Base-by-base conservation (phyloP, 2,888 invertebrate species). In the Poecilobothrus nobilitatus region DNA sequence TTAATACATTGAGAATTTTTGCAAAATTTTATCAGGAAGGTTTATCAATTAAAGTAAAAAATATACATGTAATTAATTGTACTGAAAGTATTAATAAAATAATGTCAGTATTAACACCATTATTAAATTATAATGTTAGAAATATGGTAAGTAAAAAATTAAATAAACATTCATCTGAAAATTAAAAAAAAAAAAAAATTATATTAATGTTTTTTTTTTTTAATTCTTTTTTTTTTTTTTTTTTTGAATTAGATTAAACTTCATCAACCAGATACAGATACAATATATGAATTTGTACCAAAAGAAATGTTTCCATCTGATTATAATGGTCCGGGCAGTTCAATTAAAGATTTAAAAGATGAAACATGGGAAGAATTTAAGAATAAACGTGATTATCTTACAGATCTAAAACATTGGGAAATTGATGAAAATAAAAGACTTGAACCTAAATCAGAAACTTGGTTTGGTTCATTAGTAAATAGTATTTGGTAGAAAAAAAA, bases 11-110 rank as follows among this genome's bases (percentile, higher is more conserved):
- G 1, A 84, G 86, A 63, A 86, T 86, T 75, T 88, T 89, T 78
- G 87, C 89, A 81, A 83, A 84, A 70, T 90, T 88, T 77, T 78
- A 89, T 4, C 89, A 91, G 77, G 89, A 90, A 74, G 90, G 86
- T 20, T 78, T 88, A 78, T 89, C 90, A 0, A 84, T 88, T 3
- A 84, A 87, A 69, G 83, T 90, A 78, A 85, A 85, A 73, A 86
- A 84, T 0, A 87, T 90, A 68, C 89, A 90, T 76, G 84, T 90
- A 1, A 78, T 91, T 67, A 90, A 91, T 75, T 83, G 84, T 0
- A 84, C 84, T 69, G 82, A 86, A 0, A 83, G 86, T 61, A 76
- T 87, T 63, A 87, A 87, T 76, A 86, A 86, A 75, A 81, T 88
- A 71, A 78, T 87, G 80, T 75, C 86, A 37, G 77, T 88, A 72